Base-by-base conservation (phyloP, 2,113 vertebrate genomes). In the Neolamprologus sp. region DNA sequence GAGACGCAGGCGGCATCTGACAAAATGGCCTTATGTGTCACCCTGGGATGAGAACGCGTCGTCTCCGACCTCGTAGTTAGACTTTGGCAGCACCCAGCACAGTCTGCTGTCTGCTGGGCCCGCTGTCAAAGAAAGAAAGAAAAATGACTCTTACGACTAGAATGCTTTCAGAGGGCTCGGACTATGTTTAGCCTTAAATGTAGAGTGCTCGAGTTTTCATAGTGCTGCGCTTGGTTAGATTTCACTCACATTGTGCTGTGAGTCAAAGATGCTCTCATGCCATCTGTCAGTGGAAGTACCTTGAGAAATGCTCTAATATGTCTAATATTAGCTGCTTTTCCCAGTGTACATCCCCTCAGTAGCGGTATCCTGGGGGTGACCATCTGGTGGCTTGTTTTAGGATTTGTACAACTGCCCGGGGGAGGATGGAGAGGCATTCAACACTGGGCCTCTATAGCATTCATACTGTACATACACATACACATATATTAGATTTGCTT, bases 321-420 rank as follows among this genome's bases (percentile, higher is more conserved):
- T 93, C 93, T 95, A 96, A 95, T 95, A 94, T 95, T 95, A 95
- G 91, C 86, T 68, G 31, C 53, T 51, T 89, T 87, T 88, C 87
- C 40, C 85, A 91, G 80, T 68, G 78, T 88, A 91, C 89, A 92
- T 93, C 86, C 91, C 94, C 88, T 93, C 71, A 47, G 91, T 93
- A 86, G 86, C 78, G 71, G 73, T n/a, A 83, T 95, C 94, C 93
- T 91, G 91, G 87, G 90, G 92, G 88, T 87, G 86, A 90, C 96
- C 96, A 96, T 96, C 95, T 96, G 95, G 85, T 91, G 86, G 54
- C 79, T 88, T 82, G 88, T 78, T 91, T 91, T 63, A 91, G 92
- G 86, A 87, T 79, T 88, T 88, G 84, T 92, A 88, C 63, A 80
- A 88, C 57, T 80, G 47, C 82, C 21, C 53, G 28, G 80, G 42